Evolutionary conservation across 2,113 vertebrate species (phyloP).

Genomic region (Geococcyx californianus): DNA sequence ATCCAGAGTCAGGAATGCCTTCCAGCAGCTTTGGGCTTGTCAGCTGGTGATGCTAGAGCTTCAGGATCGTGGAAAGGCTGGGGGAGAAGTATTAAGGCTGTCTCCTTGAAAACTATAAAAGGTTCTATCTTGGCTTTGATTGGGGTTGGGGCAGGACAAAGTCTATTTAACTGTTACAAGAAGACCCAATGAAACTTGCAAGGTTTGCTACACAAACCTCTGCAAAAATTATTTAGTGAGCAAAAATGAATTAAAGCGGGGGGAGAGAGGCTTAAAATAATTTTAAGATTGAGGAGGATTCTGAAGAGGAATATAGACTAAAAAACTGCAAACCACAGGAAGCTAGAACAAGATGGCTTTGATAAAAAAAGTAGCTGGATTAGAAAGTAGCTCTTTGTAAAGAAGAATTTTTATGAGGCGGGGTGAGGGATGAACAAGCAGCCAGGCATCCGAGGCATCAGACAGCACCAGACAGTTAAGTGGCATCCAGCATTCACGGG

Average conservation of each 20-base stretch:
- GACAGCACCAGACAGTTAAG: neutral
- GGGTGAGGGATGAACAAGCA: conserved; percentile 23
- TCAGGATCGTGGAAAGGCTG: neutral
- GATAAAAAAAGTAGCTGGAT: neutral
- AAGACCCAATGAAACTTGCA: neutral
- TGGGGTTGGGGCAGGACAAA: neutral
- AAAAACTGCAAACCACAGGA: neutral
- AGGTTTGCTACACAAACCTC: neutral
- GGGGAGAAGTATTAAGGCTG: neutral
- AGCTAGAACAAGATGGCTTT: conserved; percentile 4
- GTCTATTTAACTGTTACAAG: neutral
- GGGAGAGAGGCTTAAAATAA: neutral
- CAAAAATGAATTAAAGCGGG: neutral
- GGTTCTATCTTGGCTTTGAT: neutral
- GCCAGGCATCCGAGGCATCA: neutral
- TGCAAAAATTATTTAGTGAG: neutral
- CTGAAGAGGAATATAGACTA: neutral
- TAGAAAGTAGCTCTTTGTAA: conserved; percentile 20
- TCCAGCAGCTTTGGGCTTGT: neutral
- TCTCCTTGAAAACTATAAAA: neutral
- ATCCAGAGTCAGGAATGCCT: neutral
- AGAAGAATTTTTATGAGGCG: neutral
- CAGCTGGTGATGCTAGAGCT: neutral
- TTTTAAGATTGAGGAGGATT: neutral
- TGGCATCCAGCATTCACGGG: neutral